phyloP scores from a whole-genome alignment of 2,888 invertebrate genomes.

The Conchocele bisecta region DNA sequence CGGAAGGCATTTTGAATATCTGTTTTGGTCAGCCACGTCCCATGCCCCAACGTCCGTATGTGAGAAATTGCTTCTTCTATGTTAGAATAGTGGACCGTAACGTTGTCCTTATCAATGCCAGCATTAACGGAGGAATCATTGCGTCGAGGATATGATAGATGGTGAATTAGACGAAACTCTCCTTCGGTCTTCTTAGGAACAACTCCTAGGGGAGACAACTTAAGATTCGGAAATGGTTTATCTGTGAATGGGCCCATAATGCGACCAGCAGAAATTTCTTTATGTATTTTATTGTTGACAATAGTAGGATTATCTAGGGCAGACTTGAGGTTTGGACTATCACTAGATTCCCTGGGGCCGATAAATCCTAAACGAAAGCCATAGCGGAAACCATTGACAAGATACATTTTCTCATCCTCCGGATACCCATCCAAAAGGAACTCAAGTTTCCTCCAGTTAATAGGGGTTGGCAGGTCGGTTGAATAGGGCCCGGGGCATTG shows the following conservation, averaged over 20 bases:
- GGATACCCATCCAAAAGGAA: too few relatives aligned
- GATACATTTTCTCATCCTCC: too few relatives aligned
- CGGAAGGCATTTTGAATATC: slow-evolving; percentile 35
- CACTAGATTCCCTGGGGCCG: too few relatives aligned
- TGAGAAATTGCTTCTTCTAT: slow-evolving; percentile 30
- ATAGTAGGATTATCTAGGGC: too few relatives aligned
- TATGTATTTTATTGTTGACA: slow-evolving; percentile 21
- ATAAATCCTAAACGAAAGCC: too few relatives aligned
- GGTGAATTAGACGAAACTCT: slow-evolving; percentile 31
- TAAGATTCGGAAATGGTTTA: slow-evolving; percentile 20
- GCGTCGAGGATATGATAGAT: slow-evolving; percentile 25
- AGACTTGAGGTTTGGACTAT: too few relatives aligned
- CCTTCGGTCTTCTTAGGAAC: slow-evolving; percentile 31
- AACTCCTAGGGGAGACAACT: slow-evolving; percentile 23
- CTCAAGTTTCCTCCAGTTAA: too few relatives aligned
- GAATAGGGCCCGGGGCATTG: too few relatives aligned
- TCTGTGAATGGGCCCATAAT: slow-evolving; percentile 26
- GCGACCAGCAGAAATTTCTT: slow-evolving; percentile 12
- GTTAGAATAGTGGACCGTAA: not conserved
- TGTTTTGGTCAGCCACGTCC: slow-evolving; percentile 18
- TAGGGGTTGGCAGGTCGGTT: too few relatives aligned
- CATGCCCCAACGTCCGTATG: slow-evolving; percentile 13
- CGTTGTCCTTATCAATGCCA: slow-evolving; percentile 4
- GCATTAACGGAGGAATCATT: slow-evolving; percentile 31
- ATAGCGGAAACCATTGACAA: too few relatives aligned